A percentile compares a stretch with the other conserved stretches of the same genome.
Conservation (phyloP, 2,797 vertebrate species). For the Enteromius paludinosus region DNA sequence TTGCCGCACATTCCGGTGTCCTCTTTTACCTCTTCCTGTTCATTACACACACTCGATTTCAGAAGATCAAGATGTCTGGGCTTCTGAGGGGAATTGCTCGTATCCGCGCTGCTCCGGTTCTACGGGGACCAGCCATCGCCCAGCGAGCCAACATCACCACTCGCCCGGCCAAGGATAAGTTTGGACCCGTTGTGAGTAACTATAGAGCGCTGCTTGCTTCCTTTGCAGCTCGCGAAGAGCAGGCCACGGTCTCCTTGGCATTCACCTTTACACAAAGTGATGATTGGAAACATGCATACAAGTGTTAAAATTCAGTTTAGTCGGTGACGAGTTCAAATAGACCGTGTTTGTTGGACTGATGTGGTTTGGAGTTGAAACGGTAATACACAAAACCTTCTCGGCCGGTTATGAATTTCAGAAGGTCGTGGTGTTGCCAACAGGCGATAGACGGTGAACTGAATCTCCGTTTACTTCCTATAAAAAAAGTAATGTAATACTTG, state of each 20-base stretch:
- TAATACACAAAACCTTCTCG: too few species aligned
- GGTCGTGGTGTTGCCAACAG: background rate
- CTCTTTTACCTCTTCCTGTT: constrained; percentile 19
- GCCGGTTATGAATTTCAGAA: background rate
- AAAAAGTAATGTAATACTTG: too few species aligned
- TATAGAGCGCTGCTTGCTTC: background rate
- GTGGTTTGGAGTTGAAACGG: background rate
- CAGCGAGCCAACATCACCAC: constrained; percentile 60
- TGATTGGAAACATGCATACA: background rate
- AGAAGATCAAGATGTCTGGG: constrained; percentile 59
- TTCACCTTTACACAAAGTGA: constrained; percentile 31
- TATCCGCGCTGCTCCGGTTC: constrained; percentile 50
- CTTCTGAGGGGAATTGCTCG: constrained; percentile 55
- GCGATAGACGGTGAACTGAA: background rate
- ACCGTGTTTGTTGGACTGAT: background rate
- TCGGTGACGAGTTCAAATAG: background rate
- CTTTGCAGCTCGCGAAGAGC: background rate
- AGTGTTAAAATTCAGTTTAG: background rate
- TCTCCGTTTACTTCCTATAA: background rate
- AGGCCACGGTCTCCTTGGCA: background rate
- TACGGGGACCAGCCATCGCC: constrained; percentile 52
- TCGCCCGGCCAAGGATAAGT: constrained; percentile 57
- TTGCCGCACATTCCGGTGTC: background rate
- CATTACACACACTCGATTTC: background rate
- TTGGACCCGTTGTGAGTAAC: constrained; percentile 61